A percentile compares a stretch with the other conserved stretches of the same genome.
Evolutionary conservation across 2,113 vertebrate species (phyloP).

Genomic region (Potamarius usumacintae): DNA sequence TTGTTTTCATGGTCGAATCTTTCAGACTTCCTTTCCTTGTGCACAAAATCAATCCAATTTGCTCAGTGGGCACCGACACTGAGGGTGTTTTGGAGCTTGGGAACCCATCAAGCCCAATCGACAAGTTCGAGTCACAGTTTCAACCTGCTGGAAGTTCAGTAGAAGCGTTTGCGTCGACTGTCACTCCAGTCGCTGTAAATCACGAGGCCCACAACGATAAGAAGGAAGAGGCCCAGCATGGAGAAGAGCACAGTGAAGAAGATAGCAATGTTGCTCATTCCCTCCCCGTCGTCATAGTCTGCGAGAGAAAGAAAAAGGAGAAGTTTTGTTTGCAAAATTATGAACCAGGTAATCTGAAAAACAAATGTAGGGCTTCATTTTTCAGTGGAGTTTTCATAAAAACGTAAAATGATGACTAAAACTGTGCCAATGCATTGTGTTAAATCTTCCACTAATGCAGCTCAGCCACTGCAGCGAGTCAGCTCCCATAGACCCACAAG

Average conservation of each 20-base stretch:
- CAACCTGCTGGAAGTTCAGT: slow-evolving; percentile 71
- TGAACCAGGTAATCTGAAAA: neutral
- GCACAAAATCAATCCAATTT: neutral
- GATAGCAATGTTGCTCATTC: slow-evolving; percentile 82
- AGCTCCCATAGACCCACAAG: neutral
- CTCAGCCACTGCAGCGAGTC: neutral
- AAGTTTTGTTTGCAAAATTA: neutral
- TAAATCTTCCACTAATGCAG: neutral
- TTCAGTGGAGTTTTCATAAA: neutral
- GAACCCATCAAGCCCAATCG: neutral
- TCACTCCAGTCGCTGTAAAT: slow-evolving; percentile 93
- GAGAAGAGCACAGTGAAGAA: slow-evolving; percentile 92
- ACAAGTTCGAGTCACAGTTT: neutral
- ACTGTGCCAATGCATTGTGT: neutral
- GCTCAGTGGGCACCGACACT: neutral
- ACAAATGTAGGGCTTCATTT: neutral
- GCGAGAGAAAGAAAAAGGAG: slow-evolving; percentile 21
- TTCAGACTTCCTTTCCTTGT: neutral
- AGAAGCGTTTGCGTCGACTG: slow-evolving; percentile 91
- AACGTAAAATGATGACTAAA: neutral
- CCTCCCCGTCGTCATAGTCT: slow-evolving; percentile 72
- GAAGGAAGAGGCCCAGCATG: slow-evolving; percentile 86
- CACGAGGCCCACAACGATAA: slow-evolving; percentile 84
- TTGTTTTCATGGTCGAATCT: neutral
- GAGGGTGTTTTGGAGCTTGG: neutral